These are phyloP conservation scores for Heliconius charithonia DNA, from an alignment of 2,888 invertebrate genomes.

Conservation along the genomic window DNA sequence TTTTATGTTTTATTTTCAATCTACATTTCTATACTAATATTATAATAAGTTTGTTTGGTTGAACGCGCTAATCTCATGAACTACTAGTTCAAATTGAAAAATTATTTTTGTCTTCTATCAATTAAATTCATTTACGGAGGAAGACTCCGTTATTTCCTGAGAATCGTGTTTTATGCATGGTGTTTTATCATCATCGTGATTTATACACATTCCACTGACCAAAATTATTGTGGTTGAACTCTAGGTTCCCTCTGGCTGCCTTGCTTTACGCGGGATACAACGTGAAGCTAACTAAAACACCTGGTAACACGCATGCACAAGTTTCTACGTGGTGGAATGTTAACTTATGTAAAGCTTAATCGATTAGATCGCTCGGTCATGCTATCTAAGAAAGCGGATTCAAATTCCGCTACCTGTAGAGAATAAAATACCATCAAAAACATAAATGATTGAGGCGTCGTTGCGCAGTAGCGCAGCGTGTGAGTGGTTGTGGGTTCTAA, in stretches of 20 bases:
- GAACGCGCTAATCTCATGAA: too few species aligned
- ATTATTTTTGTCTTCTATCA: too few species aligned
- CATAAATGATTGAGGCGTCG: not conserved
- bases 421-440: not conserved
- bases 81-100: too few species aligned
- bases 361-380: not conserved
- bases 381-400: conserved; percentile 6
- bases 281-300: not conserved
- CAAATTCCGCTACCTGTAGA: conserved; percentile 6
- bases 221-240: not conserved
- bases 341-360: conserved; percentile 8
- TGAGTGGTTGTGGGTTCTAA: too few species aligned
- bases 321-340: conserved; percentile 1
- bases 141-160: too few species aligned
- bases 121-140: too few species aligned
- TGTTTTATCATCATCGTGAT: too few species aligned
- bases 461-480: too few species aligned
- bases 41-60: too few species aligned
- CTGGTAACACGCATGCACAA: not conserved
- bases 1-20: not conserved
- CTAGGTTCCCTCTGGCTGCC: not conserved
- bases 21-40: not conserved
- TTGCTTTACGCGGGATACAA: not conserved
- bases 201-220: too few species aligned
- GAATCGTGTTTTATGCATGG: too few species aligned